phyloP scores from a whole-genome alignment of 2,113 vertebrate genomes.

The Sylvietta virens region DNA sequence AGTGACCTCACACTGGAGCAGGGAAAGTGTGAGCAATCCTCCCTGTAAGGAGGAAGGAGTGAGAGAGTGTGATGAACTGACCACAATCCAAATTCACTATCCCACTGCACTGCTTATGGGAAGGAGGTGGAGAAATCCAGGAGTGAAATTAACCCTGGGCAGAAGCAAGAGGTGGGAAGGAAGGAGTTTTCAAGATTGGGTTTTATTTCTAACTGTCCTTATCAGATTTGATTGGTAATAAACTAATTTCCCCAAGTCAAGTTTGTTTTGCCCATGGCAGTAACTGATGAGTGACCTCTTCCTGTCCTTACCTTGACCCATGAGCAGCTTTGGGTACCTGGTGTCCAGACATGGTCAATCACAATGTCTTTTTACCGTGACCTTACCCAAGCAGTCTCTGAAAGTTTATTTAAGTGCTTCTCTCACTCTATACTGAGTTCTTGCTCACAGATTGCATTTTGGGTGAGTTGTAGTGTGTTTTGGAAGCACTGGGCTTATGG shows the following conservation, averaged over 20 bases:
- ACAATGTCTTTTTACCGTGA: rapidly evolving
- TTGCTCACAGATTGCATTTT: neutral
- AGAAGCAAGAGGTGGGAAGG: neutral
- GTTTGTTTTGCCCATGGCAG: neutral
- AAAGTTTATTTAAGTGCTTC: neutral
- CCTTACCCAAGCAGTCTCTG: neutral
- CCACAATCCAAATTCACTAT: neutral
- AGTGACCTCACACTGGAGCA: neutral
- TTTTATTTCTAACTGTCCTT: neutral
- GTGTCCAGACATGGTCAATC: neutral
- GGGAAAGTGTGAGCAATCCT: neutral
- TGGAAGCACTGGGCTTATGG: neutral
- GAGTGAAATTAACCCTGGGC: neutral
- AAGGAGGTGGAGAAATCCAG: neutral
- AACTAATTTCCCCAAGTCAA: neutral
- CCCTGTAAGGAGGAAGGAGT: neutral
- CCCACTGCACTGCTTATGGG: neutral
- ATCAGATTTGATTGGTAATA: neutral
- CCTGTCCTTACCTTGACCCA: neutral
- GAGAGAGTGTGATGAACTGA: neutral
- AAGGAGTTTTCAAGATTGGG: neutral
- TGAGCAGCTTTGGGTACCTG: neutral
- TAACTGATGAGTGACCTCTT: neutral
- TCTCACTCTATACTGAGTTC: neutral
- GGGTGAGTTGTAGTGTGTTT: neutral